Percentiles rank a stretch among this genome's conserved stretches.
Conservation (phyloP, 2,888 invertebrate genomes). For the Epinotia demarniana region DNA sequence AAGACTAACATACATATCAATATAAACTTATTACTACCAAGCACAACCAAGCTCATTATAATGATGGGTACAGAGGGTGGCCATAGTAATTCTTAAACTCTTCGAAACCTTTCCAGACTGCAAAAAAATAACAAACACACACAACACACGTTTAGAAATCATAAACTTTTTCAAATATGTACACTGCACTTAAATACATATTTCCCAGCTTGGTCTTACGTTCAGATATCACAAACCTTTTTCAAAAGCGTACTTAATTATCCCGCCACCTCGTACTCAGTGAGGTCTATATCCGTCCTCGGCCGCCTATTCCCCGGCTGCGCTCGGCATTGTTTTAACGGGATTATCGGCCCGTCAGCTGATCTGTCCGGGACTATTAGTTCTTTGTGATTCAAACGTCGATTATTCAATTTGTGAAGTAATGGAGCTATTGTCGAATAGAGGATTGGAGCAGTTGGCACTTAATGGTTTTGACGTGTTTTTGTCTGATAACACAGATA, state of each 20-base stretch:
- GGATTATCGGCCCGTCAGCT: constrained; percentile 13
- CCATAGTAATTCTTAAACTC: too few relatives aligned
- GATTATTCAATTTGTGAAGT: constrained; percentile 19
- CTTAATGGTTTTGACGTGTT: not conserved
- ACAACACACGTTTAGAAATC: not conserved
- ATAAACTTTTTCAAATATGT: not conserved
- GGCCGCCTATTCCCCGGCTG: not conserved
- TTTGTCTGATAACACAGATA: too few relatives aligned
- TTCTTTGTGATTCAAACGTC: constrained; percentile 16
- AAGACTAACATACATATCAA: too few relatives aligned
- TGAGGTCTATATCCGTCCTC: not conserved
- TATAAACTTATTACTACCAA: too few relatives aligned
- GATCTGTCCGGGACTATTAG: constrained; percentile 17
- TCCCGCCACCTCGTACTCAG: not conserved
- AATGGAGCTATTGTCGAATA: not conserved
- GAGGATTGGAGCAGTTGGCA: not conserved
- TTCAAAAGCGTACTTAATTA: not conserved
- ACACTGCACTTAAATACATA: not conserved
- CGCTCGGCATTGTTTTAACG: constrained; percentile 12
- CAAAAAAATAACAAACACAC: too few relatives aligned
- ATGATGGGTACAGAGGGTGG: too few relatives aligned
- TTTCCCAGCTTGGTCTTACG: not conserved
- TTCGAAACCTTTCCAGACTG: too few relatives aligned
- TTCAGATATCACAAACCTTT: not conserved
- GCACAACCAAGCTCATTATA: too few relatives aligned